Evolutionary conservation across 2,888 invertebrate genomes (phyloP).

Genomic region (Sipha maydis): DNA sequence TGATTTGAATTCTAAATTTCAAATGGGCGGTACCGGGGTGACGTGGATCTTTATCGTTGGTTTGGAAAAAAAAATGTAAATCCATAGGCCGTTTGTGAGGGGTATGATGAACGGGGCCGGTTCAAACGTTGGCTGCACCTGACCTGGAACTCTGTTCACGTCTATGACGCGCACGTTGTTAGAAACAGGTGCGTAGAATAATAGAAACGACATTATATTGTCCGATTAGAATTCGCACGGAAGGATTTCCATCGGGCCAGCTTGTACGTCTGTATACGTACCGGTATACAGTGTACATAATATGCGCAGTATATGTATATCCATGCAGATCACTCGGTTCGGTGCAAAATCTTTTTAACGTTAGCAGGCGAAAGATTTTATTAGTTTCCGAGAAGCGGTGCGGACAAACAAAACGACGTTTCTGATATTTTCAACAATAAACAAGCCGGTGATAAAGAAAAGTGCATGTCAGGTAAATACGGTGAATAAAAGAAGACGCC

Average conservation of each 20-base stretch:
- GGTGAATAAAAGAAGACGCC: constrained; percentile 24
- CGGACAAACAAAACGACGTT: constrained; percentile 28
- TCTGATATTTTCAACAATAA: constrained; percentile 20
- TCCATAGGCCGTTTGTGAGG: too few relatives aligned
- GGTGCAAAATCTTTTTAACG: constrained; percentile 29
- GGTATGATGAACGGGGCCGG: too few relatives aligned
- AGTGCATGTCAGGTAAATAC: constrained; percentile 4
- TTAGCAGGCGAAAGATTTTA: constrained; percentile 25
- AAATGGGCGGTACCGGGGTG: too few relatives aligned
- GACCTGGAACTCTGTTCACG: too few relatives aligned
- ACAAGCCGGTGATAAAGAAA: constrained; percentile 16
- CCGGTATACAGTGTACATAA: not conserved
- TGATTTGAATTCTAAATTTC: too few relatives aligned
- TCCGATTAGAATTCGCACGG: constrained; percentile 24
- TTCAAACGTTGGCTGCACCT: too few relatives aligned
- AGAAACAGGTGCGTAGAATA: constrained; percentile 30
- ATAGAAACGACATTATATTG: not conserved
- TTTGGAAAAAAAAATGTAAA: too few relatives aligned
- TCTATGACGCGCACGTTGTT: not conserved
- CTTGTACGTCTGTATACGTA: not conserved
- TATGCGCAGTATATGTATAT: not conserved
- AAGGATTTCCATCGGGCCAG: not conserved
- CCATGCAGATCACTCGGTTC: constrained; percentile 16
- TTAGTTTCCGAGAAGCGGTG: constrained; percentile 41
- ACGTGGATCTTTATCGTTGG: too few relatives aligned